These are phyloP conservation scores for Athene cunicularia DNA, from an alignment of 2,113 vertebrate species.

Conservation along the genomic window DNA sequence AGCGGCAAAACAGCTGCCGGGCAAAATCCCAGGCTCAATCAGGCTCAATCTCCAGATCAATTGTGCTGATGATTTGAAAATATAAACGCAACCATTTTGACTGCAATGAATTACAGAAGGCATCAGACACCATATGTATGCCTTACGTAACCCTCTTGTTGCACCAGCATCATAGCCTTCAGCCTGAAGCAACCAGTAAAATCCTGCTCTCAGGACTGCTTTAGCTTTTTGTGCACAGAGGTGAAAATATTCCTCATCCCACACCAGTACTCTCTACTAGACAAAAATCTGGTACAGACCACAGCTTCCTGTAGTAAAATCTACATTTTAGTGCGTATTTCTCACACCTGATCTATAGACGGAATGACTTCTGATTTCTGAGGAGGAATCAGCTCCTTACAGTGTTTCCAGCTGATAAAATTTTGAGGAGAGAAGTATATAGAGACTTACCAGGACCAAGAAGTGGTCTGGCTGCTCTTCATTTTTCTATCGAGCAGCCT, in stretches of 20 bases:
- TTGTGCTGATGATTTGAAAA: neutral
- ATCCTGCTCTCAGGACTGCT: neutral
- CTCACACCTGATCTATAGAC: neutral
- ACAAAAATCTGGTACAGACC: neutral
- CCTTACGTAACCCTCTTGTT: neutral
- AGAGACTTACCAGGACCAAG: neutral
- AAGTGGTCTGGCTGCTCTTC: neutral
- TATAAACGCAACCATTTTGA: neutral
- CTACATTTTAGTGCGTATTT: neutral
- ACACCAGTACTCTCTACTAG: neutral
- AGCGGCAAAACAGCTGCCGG: neutral
- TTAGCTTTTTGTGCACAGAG: neutral
- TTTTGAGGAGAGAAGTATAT: neutral
- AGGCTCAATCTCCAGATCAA: neutral
- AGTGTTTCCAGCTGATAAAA: neutral
- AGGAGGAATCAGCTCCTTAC: neutral
- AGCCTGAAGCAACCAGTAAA: neutral
- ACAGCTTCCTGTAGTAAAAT: neutral
- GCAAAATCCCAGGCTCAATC: fast-evolving
- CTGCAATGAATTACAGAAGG: neutral
- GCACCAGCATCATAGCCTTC: neutral
- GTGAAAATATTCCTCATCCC: neutral
- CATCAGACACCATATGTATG: neutral
- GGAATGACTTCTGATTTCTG: neutral
- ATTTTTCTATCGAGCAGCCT: neutral